phyloP scores from a whole-genome alignment of 2,797 vertebrate species.

The Clarias fuscus region DNA sequence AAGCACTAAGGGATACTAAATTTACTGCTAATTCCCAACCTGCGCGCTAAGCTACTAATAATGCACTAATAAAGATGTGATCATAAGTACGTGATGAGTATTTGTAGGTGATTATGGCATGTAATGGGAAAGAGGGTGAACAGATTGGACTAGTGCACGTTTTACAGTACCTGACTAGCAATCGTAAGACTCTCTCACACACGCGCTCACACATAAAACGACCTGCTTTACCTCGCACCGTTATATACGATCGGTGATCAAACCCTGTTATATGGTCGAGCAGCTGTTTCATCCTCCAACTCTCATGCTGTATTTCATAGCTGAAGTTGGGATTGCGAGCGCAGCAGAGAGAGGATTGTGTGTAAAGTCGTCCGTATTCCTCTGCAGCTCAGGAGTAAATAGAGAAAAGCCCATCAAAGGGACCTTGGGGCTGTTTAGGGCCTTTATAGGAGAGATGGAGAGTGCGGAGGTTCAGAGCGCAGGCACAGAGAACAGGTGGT shows the following conservation, averaged over 20 bases:
- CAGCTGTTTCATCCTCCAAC: neutral
- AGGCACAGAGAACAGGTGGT: too few species aligned
- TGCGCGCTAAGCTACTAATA: too few species aligned
- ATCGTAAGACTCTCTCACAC: neutral
- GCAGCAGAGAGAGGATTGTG: neutral
- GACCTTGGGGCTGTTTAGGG: neutral
- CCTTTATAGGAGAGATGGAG: slow-evolving; percentile 1
- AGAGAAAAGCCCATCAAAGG: neutral
- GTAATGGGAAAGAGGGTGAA: neutral
- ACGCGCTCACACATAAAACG: neutral
- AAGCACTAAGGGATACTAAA: too few species aligned
- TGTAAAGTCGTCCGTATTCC: slow-evolving; percentile 5
- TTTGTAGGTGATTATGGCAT: too few species aligned
- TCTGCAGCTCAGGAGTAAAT: slow-evolving; percentile 25
- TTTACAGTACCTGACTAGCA: neutral
- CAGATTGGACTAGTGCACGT: neutral
- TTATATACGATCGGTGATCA: neutral
- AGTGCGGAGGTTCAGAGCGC: neutral
- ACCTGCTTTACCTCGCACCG: neutral
- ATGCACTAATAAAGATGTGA: too few species aligned
- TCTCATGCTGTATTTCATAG: neutral
- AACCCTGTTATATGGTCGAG: neutral
- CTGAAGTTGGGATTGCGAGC: neutral
- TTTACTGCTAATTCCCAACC: too few species aligned
- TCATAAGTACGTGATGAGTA: too few species aligned